Conservation (phyloP, 1,140 invertebrate genomes). For the Octopus bimaculoides region DNA sequence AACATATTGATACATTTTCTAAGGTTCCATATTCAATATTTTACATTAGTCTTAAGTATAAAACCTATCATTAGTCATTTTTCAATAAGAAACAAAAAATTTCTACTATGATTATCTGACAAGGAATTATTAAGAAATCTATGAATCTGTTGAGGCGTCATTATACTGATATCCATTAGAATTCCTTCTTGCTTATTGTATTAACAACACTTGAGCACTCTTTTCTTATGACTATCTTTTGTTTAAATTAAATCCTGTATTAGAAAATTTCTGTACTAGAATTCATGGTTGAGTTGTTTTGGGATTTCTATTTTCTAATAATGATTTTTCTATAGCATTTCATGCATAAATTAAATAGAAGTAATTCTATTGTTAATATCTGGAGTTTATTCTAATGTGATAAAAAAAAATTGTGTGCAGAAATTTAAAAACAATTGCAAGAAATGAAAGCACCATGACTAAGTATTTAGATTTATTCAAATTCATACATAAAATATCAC, state of each 20-base stretch:
- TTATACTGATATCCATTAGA: no score
- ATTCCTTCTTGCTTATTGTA: no score
- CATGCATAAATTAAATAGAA: conserved; percentile 11
- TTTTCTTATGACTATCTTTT: conserved; percentile 2
- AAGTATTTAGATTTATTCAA: conserved; percentile 3
- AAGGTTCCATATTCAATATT: no score
- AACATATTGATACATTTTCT: no score
- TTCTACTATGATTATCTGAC: no score
- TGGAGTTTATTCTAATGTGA: neutral
- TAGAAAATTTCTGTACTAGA: neutral
- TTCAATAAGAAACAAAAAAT: no score
- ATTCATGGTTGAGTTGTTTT: neutral
- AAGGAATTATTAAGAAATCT: no score
- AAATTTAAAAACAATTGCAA: neutral
- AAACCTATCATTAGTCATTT: no score
- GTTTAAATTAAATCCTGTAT: neutral
- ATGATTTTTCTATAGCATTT: conserved; percentile 11
- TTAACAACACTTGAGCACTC: no score
- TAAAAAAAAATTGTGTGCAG: neutral
- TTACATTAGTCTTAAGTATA: no score
- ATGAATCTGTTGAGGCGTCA: no score
- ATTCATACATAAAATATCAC: neutral
- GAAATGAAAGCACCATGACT: neutral
- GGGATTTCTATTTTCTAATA: neutral
- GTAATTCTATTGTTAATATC: neutral